These are phyloP conservation scores for Semaprochilodus insignis DNA, from an alignment of 2,797 vertebrate genomes.

Conservation along the genomic window DNA sequence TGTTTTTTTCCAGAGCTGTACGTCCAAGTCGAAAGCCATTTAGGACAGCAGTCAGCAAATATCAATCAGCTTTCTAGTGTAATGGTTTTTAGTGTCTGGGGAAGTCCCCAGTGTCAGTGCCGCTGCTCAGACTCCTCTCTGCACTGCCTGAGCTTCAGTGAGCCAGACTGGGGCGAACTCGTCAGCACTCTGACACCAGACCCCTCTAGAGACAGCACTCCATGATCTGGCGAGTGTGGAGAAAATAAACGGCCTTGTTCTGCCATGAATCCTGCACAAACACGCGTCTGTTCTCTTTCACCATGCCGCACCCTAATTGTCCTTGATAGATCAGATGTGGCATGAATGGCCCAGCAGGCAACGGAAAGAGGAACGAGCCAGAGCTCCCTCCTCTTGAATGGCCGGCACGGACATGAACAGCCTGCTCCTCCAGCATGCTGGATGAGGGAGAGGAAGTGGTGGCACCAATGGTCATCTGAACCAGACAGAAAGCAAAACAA, in stretches of 20 bases:
- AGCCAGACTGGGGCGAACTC: slow-evolving; percentile 31
- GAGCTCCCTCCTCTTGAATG: slow-evolving; percentile 30
- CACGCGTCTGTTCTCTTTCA: slow-evolving; percentile 62
- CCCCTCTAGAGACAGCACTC: slow-evolving; percentile 53
- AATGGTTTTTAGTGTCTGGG: slow-evolving; percentile 27
- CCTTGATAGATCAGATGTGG: slow-evolving; percentile 59
- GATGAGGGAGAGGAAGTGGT: slow-evolving; percentile 39
- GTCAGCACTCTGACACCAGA: slow-evolving; percentile 35
- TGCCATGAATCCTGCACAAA: slow-evolving; percentile 58
- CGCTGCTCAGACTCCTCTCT: slow-evolving; percentile 40
- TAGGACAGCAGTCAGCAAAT: background rate
- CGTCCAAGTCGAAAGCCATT: background rate
- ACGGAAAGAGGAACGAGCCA: slow-evolving; percentile 26
- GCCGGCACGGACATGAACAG: slow-evolving; percentile 29
- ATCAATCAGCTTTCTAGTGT: slow-evolving; percentile 4
- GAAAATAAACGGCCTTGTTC: slow-evolving; percentile 63
- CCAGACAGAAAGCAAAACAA: slow-evolving; percentile 59
- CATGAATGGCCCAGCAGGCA: slow-evolving; percentile 46
- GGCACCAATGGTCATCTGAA: slow-evolving; percentile 47
- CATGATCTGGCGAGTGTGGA: slow-evolving; percentile 54
- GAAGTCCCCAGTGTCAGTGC: slow-evolving; percentile 32
- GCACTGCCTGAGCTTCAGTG: slow-evolving; percentile 41
- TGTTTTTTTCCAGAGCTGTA: background rate
- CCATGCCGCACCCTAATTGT: slow-evolving; percentile 57
- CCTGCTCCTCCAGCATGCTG: slow-evolving; percentile 29